phyloP scores from a whole-genome alignment of 2,888 invertebrate genomes.

The Chromoteleia sp. region DNA sequence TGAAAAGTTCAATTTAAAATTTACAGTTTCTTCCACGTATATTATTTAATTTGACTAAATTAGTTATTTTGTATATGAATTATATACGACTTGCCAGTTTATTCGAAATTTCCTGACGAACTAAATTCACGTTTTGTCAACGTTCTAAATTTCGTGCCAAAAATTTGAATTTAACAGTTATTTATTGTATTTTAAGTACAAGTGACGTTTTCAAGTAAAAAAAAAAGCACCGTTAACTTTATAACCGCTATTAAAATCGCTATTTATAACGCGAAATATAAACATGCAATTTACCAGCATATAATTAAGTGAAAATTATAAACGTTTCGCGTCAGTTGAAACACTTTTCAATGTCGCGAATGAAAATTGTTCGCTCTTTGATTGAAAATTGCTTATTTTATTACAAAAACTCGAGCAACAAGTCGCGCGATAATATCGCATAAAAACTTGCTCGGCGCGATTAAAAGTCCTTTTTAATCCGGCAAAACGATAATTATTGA shows the following conservation, averaged over 20 bases:
- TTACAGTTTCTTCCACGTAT: too few relatives aligned
- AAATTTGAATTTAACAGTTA: background rate
- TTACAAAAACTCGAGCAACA: conserved; percentile 29
- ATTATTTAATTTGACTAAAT: too few relatives aligned
- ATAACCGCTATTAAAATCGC: background rate
- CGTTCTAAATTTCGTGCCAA: too few relatives aligned
- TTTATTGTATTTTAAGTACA: too few relatives aligned
- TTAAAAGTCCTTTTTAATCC: background rate
- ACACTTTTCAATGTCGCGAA: conserved; percentile 24
- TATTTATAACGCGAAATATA: conserved; percentile 5
- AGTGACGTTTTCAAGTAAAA: too few relatives aligned
- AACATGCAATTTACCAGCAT: background rate
- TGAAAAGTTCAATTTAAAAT: background rate
- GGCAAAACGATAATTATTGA: conserved; percentile 13
- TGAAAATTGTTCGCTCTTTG: conserved; percentile 17
- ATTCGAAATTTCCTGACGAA: too few relatives aligned
- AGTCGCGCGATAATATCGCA: conserved; percentile 16
- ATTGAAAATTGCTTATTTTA: conserved; percentile 30
- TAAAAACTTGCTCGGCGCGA: conserved; percentile 37
- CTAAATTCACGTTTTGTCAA: too few relatives aligned
- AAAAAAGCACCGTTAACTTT: background rate
- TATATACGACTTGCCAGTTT: too few relatives aligned
- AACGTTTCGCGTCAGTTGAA: conserved; percentile 7
- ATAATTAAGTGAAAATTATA: conserved; percentile 15
- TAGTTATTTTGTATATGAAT: too few relatives aligned